These are phyloP conservation scores for Pseudomyrmex sp. DNA, from an alignment of 1,140 invertebrate genomes.

Conservation along the genomic window DNA sequence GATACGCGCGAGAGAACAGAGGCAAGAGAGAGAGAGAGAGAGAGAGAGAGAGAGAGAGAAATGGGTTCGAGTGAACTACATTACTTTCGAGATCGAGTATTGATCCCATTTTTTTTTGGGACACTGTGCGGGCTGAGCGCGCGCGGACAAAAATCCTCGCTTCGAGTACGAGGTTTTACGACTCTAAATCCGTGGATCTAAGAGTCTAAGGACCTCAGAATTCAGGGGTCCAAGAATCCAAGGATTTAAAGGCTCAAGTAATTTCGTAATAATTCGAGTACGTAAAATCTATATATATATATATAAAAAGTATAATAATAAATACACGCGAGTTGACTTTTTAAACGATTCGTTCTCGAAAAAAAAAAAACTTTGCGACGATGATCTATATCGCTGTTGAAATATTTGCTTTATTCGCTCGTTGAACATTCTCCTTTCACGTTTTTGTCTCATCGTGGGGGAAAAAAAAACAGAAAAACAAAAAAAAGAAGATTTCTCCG, in stretches of 20 bases:
- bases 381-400: conserved; percentile 53
- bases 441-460: conserved; percentile 31
- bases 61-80: background rate
- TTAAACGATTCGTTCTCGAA: conserved; percentile 44
- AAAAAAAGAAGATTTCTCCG: conserved; percentile 20
- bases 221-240: conserved; percentile 56
- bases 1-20: no score
- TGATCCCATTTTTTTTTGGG: conserved; percentile 28
- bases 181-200: conserved; percentile 34
- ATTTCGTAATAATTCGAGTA: conserved; percentile 51
- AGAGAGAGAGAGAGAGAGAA: background rate
- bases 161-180: conserved; percentile 34
- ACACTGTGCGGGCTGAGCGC: conserved; percentile 12
- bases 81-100: conserved; percentile 34
- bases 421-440: conserved; percentile 42
- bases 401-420: conserved; percentile 50
- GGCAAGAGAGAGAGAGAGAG: no score
- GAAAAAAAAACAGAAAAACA: background rate
- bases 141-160: conserved; percentile 9
- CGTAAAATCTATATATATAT: conserved; percentile 16
- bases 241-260: conserved; percentile 51
- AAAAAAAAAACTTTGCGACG: conserved; percentile 28
- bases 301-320: no score
- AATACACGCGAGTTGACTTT: conserved; percentile 22
- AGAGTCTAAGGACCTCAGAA: conserved; percentile 39